Base-by-base conservation (phyloP, 2,797 vertebrate species). In the Diplodus puntazzo region DNA sequence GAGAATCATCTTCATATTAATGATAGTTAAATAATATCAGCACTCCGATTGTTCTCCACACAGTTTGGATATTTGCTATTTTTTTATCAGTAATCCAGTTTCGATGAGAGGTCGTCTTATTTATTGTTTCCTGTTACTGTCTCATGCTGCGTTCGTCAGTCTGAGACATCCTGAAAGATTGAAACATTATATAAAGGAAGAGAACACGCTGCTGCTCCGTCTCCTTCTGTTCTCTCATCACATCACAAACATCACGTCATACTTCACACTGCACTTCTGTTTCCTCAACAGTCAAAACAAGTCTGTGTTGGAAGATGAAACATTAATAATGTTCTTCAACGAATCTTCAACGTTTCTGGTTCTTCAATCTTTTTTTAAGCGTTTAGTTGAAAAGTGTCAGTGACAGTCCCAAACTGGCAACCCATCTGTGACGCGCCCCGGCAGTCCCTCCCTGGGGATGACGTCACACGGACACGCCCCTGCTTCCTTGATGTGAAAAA, bases 71-170 rank as follows among this genome's bases (percentile, higher is more conserved):
- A 45, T 55, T 81, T 70, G 39, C 8, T 67, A 6, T 45, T 80
- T 90, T 89, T 89, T 77, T 85, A 77, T 86, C 62, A 10, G 78
- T 82, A 11, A 66, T 64, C n/a, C 21, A 42, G 11, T 70, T 45
- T 65, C 6, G 27, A 75, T 84, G 48, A 71, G 75, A 67, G 53
- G 69, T 88, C 4, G 23, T 67, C 49, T 84, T 93, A 91, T 92
- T 92, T 92, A 92, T 93, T 90, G 68, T 89, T 85, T 79, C 30
- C 62, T 83, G 71, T 81, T 85, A 42, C 78, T 49, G 55, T 82
- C 48, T 68, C 45, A 43, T 53, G 69, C 53, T 70, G 59, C 72
- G 62, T 12, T 34, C 17, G 45, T 80, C 45, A 55, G 12, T 45
- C 52, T 39, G 16, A 20, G 30, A 63, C 43, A 75, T 16, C 11